These are phyloP conservation scores for Diarsia dahlii DNA, from an alignment of 2,888 invertebrate species.

Conservation along the genomic window DNA sequence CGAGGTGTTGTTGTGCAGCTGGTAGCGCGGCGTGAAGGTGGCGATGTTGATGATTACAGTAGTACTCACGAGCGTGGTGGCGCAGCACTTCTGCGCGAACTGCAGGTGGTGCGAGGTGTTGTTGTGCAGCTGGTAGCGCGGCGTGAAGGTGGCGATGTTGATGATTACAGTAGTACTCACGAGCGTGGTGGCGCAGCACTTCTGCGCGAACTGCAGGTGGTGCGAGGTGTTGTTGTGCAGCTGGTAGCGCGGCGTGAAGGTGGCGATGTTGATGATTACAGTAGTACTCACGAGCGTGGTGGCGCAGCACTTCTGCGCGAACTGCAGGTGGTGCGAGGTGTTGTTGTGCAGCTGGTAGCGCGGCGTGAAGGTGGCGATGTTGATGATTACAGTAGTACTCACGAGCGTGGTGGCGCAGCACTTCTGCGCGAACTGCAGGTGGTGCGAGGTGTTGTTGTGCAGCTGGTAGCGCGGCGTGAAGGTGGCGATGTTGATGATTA, in stretches of 20 bases:
- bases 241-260: constrained; percentile 95
- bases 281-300: constrained; percentile 91
- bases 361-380: constrained; percentile 92
- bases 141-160: constrained; percentile 89
- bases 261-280: too few relatives aligned
- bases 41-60: too few relatives aligned
- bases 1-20: constrained; percentile 96
- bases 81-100: constrained; percentile 97
- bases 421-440: constrained; percentile 97
- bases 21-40: constrained; percentile 94
- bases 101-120: constrained; percentile 94
- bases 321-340: constrained; percentile 94
- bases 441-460: constrained; percentile 95
- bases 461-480: constrained; percentile 96
- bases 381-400: constrained; percentile 54
- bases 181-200: constrained; percentile 94
- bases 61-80: constrained; percentile 92
- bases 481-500: too few relatives aligned
- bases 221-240: constrained; percentile 96
- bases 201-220: constrained; percentile 96
- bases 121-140: constrained; percentile 98
- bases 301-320: constrained; percentile 97
- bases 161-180: constrained; percentile 79
- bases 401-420: constrained; percentile 94
- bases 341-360: constrained; percentile 98